These are phyloP conservation scores for Heliocidaris tuberculata DNA, from an alignment of 35 echinoderm and acorn worm species.

Conservation along the genomic window DNA sequence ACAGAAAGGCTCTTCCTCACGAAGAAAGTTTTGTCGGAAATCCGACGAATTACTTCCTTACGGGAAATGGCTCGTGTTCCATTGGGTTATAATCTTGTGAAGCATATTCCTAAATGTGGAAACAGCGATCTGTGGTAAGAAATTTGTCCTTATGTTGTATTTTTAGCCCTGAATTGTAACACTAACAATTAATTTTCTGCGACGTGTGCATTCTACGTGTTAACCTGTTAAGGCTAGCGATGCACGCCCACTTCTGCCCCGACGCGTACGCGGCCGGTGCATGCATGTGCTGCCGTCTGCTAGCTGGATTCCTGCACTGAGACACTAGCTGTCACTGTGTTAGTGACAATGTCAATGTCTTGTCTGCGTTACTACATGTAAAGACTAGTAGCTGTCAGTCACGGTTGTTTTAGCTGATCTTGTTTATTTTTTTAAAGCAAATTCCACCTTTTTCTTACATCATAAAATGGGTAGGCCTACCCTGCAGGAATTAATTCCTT, in stretches of 20 bases:
- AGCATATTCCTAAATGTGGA: conserved; percentile 6
- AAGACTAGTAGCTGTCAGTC: too few species aligned
- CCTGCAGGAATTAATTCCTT: too few species aligned
- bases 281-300: too few species aligned
- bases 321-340: too few species aligned
- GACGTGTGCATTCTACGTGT: not conserved
- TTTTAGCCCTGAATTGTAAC: not conserved
- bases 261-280: not conserved
- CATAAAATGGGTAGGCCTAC: too few species aligned
- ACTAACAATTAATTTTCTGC: not conserved
- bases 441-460: too few species aligned
- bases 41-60: conserved; percentile 6
- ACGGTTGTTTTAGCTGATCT: too few species aligned
- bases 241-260: not conserved
- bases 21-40: not conserved
- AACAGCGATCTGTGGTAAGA: conserved; percentile 16
- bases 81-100: not conserved
- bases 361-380: too few species aligned
- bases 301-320: too few species aligned
- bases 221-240: not conserved
- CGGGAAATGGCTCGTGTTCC: not conserved
- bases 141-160: not conserved
- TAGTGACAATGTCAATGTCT: too few species aligned
- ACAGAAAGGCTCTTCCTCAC: too few species aligned
- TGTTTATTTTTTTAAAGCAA: too few species aligned